These are phyloP conservation scores for Exocentrus adspersus DNA, from an alignment of 2,888 invertebrate genomes.

Conservation along the genomic window DNA sequence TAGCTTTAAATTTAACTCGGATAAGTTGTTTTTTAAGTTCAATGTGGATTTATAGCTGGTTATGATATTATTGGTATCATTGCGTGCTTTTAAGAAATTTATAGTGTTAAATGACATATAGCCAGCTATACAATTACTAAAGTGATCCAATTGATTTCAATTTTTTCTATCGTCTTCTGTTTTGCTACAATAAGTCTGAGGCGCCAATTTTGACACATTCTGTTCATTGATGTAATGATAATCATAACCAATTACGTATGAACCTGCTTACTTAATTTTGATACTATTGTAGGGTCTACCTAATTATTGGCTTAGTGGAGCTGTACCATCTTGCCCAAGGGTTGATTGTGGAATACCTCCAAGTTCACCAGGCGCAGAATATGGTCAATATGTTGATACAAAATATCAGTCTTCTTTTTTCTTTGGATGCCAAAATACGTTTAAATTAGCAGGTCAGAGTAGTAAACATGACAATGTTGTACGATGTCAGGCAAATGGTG, in stretches of 20 bases:
- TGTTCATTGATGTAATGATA: no score
- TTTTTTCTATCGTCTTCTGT: no score
- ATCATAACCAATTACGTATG: background rate
- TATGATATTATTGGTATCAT: no score
- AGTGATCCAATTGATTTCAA: no score
- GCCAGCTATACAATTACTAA: no score
- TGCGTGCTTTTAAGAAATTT: no score
- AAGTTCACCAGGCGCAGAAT: constrained; percentile 93
- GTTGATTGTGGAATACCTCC: constrained; percentile 92
- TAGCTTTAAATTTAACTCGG: no score
- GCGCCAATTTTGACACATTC: no score
- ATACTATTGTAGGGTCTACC: constrained; percentile 73
- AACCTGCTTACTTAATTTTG: background rate
- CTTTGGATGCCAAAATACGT: constrained; percentile 96
- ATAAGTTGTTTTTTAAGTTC: no score
- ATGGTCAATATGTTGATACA: constrained; percentile 87
- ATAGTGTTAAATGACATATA: no score
- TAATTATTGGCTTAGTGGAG: constrained; percentile 91
- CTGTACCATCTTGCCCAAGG: constrained; percentile 86
- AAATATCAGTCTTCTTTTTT: constrained; percentile 93
- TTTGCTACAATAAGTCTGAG: no score
- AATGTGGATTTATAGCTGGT: no score
- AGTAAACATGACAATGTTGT: constrained; percentile 92
- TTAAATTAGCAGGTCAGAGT: constrained; percentile 92
- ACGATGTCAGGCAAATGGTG: constrained; percentile 88